Evolutionary conservation across 2,888 invertebrate species (phyloP).

Genomic region (Cheilosia impressa): DNA sequence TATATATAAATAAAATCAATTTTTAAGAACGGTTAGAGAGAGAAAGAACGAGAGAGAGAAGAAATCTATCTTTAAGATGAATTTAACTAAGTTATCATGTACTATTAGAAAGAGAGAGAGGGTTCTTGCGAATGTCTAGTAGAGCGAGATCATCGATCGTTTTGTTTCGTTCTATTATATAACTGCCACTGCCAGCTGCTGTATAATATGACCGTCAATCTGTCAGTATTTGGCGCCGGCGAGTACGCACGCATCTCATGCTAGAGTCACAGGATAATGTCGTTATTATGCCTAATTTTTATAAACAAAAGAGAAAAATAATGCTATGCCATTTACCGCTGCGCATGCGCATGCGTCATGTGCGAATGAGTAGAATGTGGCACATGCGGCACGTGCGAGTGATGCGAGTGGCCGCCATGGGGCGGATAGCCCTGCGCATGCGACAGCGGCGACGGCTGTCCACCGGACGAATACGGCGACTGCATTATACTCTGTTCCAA

Average conservation of each 20-base stretch:
- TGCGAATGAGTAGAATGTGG: conserved; percentile 86
- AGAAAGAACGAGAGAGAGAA: conserved; percentile 3
- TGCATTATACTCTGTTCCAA: conserved; percentile 91
- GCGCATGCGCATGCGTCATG: conserved; percentile 90
- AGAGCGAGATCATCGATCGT: conserved; percentile 76
- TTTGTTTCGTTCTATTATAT: conserved; percentile 30
- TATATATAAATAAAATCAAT: conserved; percentile 53
- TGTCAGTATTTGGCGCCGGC: conserved; percentile 1
- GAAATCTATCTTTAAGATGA: conserved; percentile 22
- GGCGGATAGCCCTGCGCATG: conserved; percentile 83
- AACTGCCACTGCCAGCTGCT: conserved; percentile 9
- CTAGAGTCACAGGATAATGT: conserved; percentile 58
- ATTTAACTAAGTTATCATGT: conserved; percentile 62
- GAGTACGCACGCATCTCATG: conserved; percentile 46
- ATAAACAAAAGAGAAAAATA: conserved; percentile 31
- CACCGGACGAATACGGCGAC: conserved; percentile 84
- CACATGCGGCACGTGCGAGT: conserved; percentile 89
- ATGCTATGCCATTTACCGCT: conserved; percentile 87
- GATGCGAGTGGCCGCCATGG: conserved; percentile 84
- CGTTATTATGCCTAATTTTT: conserved; percentile 57
- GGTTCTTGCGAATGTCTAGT: conserved; percentile 55
- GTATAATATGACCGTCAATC: conserved; percentile 1
- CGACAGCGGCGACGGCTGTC: conserved; percentile 89
- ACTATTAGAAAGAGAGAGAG: conserved; percentile 35
- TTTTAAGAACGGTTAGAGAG: conserved; percentile 43